Evolutionary conservation across 2,797 vertebrate genomes (phyloP).

Genomic region (Jordanella pulchra): DNA sequence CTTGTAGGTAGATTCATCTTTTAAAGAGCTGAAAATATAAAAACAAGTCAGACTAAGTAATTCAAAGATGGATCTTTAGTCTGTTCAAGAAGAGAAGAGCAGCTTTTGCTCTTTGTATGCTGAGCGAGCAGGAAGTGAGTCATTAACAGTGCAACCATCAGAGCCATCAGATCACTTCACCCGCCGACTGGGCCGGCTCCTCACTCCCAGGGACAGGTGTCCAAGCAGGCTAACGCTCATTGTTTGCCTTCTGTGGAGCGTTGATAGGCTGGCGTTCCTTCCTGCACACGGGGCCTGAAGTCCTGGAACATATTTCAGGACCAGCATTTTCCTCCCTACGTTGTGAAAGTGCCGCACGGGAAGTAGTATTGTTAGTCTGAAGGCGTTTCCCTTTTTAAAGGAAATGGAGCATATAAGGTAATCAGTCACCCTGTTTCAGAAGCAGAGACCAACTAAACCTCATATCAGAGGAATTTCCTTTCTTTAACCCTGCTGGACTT

Average conservation of each 20-base stretch:
- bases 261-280: background rate
- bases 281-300: background rate
- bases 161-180: background rate
- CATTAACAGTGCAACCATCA: background rate
- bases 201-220: background rate
- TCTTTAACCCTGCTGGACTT: background rate
- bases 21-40: too few species aligned
- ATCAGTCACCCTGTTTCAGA: constrained; percentile 11
- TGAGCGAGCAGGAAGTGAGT: background rate
- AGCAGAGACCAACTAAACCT: background rate
- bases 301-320: constrained; percentile 2
- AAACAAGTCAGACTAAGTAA: background rate
- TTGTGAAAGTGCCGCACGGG: constrained; percentile 13
- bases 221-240: background rate
- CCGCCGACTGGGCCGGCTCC: background rate
- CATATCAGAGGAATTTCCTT: constrained; percentile 17
- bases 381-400: constrained; percentile 46
- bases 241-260: background rate
- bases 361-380: constrained; percentile 48
- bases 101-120: background rate
- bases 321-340: constrained; percentile 2
- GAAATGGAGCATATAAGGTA: constrained; percentile 56
- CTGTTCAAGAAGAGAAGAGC: background rate
- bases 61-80: background rate
- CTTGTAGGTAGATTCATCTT: too few species aligned